Evolutionary conservation across 37 sponge, comb jelly and placozoan genomes (phyloP).

Genomic region (Bolinopsis microptera): DNA sequence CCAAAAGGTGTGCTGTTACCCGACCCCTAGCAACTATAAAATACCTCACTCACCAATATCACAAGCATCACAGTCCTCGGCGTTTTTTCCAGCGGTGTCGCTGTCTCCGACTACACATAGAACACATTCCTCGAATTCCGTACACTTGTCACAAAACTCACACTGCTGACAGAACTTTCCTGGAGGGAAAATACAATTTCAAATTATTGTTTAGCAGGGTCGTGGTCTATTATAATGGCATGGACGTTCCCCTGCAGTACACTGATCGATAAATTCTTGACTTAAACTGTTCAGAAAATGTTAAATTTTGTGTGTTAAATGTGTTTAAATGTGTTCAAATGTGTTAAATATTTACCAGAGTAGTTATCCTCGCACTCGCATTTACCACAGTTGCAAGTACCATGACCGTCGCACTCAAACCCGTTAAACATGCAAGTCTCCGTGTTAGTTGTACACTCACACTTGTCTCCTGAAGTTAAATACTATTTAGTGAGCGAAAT

Average conservation of each 20-base stretch:
- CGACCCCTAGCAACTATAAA: too few species aligned
- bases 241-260: too few species aligned
- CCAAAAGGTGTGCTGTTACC: too few species aligned
- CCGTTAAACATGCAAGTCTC: conserved; percentile 43
- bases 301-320: too few species aligned
- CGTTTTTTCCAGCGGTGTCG: background rate
- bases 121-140: conserved; percentile 35
- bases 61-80: conserved; percentile 37
- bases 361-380: background rate
- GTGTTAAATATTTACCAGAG: background rate
- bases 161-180: conserved; percentile 59
- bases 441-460: conserved; percentile 7
- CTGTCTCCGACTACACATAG: conserved; percentile 3
- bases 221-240: too few species aligned
- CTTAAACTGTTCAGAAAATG: too few species aligned
- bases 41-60: conserved; percentile 31
- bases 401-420: background rate
- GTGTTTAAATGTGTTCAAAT: too few species aligned
- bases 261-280: too few species aligned
- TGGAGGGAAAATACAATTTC: too few species aligned
- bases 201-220: too few species aligned
- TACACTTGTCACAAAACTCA: conserved; percentile 43
- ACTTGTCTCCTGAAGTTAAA: background rate
- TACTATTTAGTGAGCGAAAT: too few species aligned
- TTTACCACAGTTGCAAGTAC: conserved; percentile 48